These are phyloP conservation scores for Notolepis coatsorum DNA, from an alignment of 2,797 vertebrate genomes.

Conservation along the genomic window DNA sequence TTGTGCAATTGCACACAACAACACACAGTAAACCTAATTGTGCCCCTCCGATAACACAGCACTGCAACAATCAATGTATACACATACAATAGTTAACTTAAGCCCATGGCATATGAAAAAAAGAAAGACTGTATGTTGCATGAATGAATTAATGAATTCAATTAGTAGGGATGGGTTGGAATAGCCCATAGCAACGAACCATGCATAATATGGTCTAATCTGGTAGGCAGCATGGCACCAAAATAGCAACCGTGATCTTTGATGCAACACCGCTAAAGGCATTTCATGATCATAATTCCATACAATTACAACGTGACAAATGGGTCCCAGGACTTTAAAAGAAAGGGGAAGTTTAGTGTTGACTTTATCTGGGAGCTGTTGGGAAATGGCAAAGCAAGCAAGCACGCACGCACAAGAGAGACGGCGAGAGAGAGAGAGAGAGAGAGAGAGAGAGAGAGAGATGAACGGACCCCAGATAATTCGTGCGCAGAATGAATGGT, in stretches of 20 bases:
- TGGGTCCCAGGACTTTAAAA: not conserved
- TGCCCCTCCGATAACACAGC: too few relatives aligned
- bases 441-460: not conserved
- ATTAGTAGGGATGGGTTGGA: constrained; percentile 20
- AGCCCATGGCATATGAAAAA: too few relatives aligned
- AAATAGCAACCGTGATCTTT: constrained; percentile 46
- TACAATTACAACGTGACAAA: constrained; percentile 25
- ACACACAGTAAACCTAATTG: too few relatives aligned
- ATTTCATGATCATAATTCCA: constrained; percentile 40
- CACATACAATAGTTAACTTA: too few relatives aligned
- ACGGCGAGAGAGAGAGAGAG: not conserved
- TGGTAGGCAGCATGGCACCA: constrained; percentile 27
- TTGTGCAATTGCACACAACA: too few relatives aligned
- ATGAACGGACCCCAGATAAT: not conserved
- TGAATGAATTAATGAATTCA: constrained; percentile 15
- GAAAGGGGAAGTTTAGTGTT: not conserved
- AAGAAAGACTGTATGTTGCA: too few relatives aligned
- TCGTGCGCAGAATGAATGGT: constrained; percentile 25
- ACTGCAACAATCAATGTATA: too few relatives aligned
- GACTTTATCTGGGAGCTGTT: not conserved
- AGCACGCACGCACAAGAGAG: not conserved
- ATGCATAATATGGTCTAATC: constrained; percentile 41
- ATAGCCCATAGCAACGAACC: constrained; percentile 21
- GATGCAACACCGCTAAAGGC: constrained; percentile 35
- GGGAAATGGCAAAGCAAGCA: too few relatives aligned